phyloP scores from a whole-genome alignment of 1,140 invertebrate species.

The Saccostrea glomerata region DNA sequence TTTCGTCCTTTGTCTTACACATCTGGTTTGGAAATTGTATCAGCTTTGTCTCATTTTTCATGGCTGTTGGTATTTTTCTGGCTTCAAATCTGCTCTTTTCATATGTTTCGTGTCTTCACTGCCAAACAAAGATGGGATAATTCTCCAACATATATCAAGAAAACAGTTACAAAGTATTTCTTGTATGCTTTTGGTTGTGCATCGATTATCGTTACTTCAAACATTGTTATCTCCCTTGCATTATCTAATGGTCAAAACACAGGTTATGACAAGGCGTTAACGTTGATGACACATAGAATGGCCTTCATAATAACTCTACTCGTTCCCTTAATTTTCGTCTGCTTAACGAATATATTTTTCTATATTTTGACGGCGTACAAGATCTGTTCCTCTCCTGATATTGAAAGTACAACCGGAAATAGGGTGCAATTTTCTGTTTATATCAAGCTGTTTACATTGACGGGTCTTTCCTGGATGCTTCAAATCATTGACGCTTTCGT shows the following conservation, averaged over 20 bases:
- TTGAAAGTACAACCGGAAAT: constrained; percentile 18
- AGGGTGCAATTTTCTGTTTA: constrained; percentile 44
- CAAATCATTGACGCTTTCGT: constrained; percentile 44
- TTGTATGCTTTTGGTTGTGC: constrained; percentile 44
- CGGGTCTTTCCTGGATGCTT: constrained; percentile 34
- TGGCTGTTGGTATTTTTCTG: constrained; percentile 46
- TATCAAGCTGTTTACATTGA: constrained; percentile 45
- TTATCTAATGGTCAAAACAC: background rate
- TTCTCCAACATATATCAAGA: background rate
- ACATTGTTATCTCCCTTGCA: background rate
- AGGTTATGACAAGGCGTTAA: constrained; percentile 14
- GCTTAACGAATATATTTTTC: constrained; percentile 29
- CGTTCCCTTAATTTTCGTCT: constrained; percentile 25
- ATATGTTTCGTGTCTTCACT: constrained; percentile 54
- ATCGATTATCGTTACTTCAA: constrained; percentile 16
- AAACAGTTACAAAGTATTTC: background rate
- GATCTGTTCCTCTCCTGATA: background rate
- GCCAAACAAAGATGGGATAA: background rate
- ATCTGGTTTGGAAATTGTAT: background rate
- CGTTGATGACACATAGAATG: background rate
- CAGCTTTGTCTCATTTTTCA: background rate
- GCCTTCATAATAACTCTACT: constrained; percentile 37
- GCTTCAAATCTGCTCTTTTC: constrained; percentile 60
- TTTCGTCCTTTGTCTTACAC: background rate
- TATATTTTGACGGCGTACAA: constrained; percentile 34